These are phyloP conservation scores for Alces alces DNA, from an alignment of 2,113 vertebrate genomes.

Conservation along the genomic window DNA sequence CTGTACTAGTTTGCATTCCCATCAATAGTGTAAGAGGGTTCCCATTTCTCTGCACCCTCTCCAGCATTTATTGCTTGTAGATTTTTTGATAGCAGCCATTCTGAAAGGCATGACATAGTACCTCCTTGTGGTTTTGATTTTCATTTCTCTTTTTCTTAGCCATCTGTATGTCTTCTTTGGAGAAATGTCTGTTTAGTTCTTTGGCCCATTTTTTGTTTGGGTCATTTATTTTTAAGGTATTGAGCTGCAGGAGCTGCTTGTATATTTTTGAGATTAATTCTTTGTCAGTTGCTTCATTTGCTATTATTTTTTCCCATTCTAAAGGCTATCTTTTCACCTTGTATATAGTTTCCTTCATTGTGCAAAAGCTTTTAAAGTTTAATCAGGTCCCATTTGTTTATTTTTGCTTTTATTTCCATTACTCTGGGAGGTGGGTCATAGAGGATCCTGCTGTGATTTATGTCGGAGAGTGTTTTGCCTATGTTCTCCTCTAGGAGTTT, in stretches of 20 bases:
- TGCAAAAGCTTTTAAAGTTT: background rate
- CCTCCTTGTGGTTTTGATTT: background rate
- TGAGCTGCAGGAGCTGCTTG: background rate
- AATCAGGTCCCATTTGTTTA: background rate
- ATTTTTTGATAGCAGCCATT: background rate
- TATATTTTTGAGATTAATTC: background rate
- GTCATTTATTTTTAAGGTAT: background rate
- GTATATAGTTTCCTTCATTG: background rate
- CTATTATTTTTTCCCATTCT: background rate
- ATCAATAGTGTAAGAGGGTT: background rate
- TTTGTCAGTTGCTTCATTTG: background rate
- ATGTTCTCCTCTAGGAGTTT: background rate
- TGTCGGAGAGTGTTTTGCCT: background rate
- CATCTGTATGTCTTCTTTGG: background rate
- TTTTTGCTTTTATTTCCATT: background rate
- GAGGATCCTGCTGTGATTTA: background rate
- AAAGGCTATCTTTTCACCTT: background rate
- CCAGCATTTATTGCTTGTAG: background rate
- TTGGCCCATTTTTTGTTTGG: background rate
- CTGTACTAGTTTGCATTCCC: background rate
- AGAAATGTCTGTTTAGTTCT: background rate
- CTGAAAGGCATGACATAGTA: background rate
- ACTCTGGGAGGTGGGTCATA: background rate
- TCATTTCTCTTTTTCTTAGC: background rate
- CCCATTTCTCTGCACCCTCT: background rate